Percentiles rank a stretch among this genome's conserved stretches.
These are phyloP conservation scores for Drosophila infuscata DNA, from an alignment of 2,888 invertebrate species.

Conservation along the genomic window DNA sequence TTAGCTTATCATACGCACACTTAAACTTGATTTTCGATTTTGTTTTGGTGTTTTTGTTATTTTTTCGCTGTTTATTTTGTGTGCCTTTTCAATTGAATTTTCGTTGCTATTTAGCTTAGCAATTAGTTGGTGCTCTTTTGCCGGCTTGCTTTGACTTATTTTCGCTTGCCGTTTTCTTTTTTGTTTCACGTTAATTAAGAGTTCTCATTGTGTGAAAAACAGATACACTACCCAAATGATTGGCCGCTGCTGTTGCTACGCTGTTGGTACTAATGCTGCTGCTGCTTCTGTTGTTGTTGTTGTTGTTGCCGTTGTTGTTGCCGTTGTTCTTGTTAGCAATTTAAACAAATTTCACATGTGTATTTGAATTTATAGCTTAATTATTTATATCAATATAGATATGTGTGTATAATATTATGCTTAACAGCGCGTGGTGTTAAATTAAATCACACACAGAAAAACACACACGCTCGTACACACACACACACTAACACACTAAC, in stretches of 20 bases:
- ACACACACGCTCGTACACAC: constrained; percentile 25
- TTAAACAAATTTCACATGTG: constrained; percentile 51
- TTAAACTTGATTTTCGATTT: constrained; percentile 38
- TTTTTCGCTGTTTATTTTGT: constrained; percentile 25
- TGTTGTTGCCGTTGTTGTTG: constrained; percentile 15
- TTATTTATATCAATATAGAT: constrained; percentile 61
- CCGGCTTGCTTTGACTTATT: constrained; percentile 46
- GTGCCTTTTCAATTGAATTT: constrained; percentile 50
- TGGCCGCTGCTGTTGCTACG: constrained; percentile 32
- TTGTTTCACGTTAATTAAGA: constrained; percentile 57
- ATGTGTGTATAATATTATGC: constrained; percentile 36
- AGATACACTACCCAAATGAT: constrained; percentile 57
- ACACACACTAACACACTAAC: constrained; percentile 53
- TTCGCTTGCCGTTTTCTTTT: constrained; percentile 41
- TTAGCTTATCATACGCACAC: constrained; percentile 64
- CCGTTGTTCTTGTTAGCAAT: constrained; percentile 19
- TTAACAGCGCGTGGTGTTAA: constrained; percentile 55
- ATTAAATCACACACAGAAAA: constrained; percentile 46
- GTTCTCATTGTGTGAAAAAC: constrained; percentile 49
- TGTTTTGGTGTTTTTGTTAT: constrained; percentile 12
- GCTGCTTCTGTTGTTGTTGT: constrained; percentile 4
- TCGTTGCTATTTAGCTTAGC: constrained; percentile 66
- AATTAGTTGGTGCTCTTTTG: constrained; percentile 68
- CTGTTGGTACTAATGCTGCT: constrained; percentile 3
- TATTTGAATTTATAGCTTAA: constrained; percentile 50